Evolutionary conservation across 2,888 invertebrate species (phyloP).

Genomic region (Archips crataeganus): DNA sequence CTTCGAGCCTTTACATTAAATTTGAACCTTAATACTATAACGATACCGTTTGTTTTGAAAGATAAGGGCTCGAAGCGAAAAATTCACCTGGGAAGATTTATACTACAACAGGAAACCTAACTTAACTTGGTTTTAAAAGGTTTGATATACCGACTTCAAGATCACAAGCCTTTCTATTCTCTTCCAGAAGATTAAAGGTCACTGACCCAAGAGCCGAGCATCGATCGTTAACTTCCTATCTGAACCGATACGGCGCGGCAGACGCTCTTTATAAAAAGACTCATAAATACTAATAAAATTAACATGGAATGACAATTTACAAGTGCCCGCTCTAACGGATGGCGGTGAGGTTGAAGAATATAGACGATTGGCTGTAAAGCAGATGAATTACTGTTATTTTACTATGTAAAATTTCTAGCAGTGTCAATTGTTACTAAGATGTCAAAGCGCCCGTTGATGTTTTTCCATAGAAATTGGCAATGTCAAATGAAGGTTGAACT

Average conservation of each 20-base stretch:
- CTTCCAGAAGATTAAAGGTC: conserved; percentile 15
- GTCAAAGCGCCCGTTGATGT: neutral
- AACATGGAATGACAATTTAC: conserved; percentile 73
- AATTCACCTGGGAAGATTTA: too few relatives aligned
- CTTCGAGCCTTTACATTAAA: too few relatives aligned
- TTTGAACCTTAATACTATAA: too few relatives aligned
- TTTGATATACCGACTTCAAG: neutral
- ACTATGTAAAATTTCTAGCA: neutral
- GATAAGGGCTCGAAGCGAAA: too few relatives aligned
- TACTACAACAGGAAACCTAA: too few relatives aligned
- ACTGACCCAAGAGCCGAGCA: conserved; percentile 24
- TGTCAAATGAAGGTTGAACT: neutral
- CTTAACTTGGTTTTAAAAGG: too few relatives aligned
- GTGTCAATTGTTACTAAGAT: too few relatives aligned
- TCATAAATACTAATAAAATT: conserved; percentile 73
- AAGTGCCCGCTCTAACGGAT: conserved; percentile 46
- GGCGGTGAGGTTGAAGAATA: conserved; percentile 4
- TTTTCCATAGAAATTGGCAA: neutral
- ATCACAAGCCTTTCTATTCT: neutral
- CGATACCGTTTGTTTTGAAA: too few relatives aligned
- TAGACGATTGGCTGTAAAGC: neutral
- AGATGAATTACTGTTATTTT: neutral
- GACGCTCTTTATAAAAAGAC: conserved; percentile 54
- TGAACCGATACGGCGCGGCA: conserved; percentile 27
- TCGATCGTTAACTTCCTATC: conserved; percentile 29